Percentiles rank a stretch among this genome's conserved stretches.
Evolutionary conservation across 2,888 invertebrate genomes (phyloP).

Genomic region (Galerucella pusilla): DNA sequence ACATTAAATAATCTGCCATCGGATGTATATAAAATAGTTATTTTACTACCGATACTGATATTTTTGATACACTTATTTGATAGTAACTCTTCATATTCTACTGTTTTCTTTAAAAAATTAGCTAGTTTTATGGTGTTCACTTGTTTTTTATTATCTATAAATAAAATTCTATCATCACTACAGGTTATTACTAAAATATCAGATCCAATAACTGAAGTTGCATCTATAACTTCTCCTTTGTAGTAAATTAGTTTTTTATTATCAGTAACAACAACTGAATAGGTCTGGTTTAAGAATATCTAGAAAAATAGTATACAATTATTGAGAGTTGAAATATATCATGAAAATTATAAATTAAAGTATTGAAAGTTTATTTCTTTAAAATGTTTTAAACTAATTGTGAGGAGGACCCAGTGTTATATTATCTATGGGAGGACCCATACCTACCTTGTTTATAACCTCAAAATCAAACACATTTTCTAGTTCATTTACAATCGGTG

Average conservation of each 20-base stretch:
- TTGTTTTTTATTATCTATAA: conserved; percentile 52
- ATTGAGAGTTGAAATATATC: not conserved
- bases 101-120: conserved; percentile 38
- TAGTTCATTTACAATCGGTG: conserved; percentile 51
- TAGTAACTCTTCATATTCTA: conserved; percentile 49
- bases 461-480: conserved; percentile 46
- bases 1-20: conserved; percentile 70
- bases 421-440: too few relatives aligned
- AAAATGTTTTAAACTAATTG: too few relatives aligned
- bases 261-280: conserved; percentile 38
- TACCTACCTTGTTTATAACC: conserved; percentile 47
- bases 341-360: not conserved
- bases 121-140: conserved; percentile 53
- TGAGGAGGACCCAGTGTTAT: too few relatives aligned
- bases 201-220: conserved; percentile 13
- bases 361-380: not conserved
- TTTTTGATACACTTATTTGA: conserved; percentile 57
- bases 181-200: conserved; percentile 48
- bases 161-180: conserved; percentile 54
- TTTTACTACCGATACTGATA: conserved; percentile 65
- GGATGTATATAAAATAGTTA: conserved; percentile 65
- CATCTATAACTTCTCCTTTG: conserved; percentile 20
- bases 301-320: not conserved
- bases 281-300: conserved; percentile 51
- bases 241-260: conserved; percentile 27